Evolutionary conservation across 2,888 invertebrate genomes (phyloP).

Genomic region (Octonoba sinensis): DNA sequence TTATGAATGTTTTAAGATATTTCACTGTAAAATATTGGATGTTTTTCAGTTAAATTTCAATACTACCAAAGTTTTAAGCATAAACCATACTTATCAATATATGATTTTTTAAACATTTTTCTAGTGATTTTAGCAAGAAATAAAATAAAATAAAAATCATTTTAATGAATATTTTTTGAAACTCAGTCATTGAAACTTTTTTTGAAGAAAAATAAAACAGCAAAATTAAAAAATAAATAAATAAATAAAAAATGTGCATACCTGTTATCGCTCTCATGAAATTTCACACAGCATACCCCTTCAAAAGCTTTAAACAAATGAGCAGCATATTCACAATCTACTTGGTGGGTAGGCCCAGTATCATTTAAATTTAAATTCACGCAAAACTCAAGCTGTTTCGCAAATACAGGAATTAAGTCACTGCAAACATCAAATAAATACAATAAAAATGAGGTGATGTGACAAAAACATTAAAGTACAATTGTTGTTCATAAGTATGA

Average conservation of each 20-base stretch:
- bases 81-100: no score
- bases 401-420: constrained; percentile 75
- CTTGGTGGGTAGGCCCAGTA: constrained; percentile 7
- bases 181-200: no score
- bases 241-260: constrained; percentile 7
- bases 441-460: not conserved
- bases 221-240: not conserved
- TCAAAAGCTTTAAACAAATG: constrained; percentile 50
- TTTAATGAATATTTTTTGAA: no score
- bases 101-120: no score
- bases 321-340: constrained; percentile 47
- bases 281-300: constrained; percentile 15
- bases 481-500: no score
- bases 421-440: constrained; percentile 68
- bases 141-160: no score
- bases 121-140: no score
- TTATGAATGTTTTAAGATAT: no score
- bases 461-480: no score
- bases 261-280: constrained; percentile 18
- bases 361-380: constrained; percentile 74
- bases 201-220: not conserved
- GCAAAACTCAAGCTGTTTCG: constrained; percentile 76
- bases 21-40: no score
- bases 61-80: no score
- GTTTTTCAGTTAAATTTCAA: no score